Base-by-base conservation (phyloP, 2,113 vertebrate species). In the Indri indri region DNA sequence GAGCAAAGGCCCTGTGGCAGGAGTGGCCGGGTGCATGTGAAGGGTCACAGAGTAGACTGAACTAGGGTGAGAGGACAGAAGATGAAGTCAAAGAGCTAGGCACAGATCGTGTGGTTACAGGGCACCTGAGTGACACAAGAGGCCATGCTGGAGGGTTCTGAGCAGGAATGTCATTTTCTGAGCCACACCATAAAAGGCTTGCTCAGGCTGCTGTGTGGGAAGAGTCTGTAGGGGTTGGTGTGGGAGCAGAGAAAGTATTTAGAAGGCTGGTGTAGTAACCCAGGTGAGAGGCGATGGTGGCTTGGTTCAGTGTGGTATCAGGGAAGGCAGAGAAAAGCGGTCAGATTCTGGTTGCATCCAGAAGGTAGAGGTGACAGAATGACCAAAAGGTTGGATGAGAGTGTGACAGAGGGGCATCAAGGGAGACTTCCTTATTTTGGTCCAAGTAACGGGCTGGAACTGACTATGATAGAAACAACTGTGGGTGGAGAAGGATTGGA, bases 111-210 rank as follows among this genome's bases (percentile, higher is more conserved):
- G 8, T 37, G 37, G n/a, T 30, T 68, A 13, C 22, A 47, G 17
- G 32, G 20, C 8, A 22, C 18, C 12, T n/a, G 34, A 70, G n/a
- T 42, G 47, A 27, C 0, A 5, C 1, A 66, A 6, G 2, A n/a
- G 6, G 14, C 30, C 0, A 1, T 63, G 10, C 18, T 57, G 16
- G 20, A 50, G 6, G 47, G 32, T 14, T 8, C 45, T 32, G 25
- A 45, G 57, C 10, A 54, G 7, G 16, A 52, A 52, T 11, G 7
- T 45, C 34, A 12, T 27, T 52, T 4, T 34, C 71, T 57, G 23
- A 50, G 9, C 11, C 16, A 34, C 0, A 27, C 1, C 2, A 2
- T 37, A n/a, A 37, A 79, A 3, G 5, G 0, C 52, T 70, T n/a
- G 32, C 40, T 73, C 65, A 61, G 22, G 23, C 6, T 22, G 6